Percentiles rank a stretch among this genome's conserved stretches.
phyloP scores from a whole-genome alignment of 2,797 vertebrate genomes.

The Pyrrhura leucotis region DNA sequence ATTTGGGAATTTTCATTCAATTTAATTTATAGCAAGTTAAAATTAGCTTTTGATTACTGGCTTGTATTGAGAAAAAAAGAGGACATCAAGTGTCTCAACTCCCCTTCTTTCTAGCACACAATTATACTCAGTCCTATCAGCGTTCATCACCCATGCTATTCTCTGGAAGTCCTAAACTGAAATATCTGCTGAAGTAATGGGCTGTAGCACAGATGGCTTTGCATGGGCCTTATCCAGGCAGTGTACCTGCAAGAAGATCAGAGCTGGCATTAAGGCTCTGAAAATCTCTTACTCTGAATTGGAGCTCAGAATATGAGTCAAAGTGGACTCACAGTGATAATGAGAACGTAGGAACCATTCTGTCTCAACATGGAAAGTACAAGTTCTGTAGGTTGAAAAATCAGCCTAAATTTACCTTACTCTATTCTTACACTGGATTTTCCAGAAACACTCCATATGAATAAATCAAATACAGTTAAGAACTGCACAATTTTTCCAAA shows the following conservation, averaged over 20 bases:
- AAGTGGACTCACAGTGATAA: not conserved
- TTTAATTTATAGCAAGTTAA: not conserved
- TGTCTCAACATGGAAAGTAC: not conserved
- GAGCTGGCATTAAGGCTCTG: not conserved
- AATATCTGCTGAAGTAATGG: not conserved
- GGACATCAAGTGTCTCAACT: not conserved
- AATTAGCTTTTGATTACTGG: not conserved
- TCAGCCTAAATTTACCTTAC: not conserved
- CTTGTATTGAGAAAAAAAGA: not conserved
- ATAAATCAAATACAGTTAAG: not conserved
- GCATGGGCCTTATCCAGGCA: not conserved
- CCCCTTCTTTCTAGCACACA: not conserved
- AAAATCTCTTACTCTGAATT: not conserved
- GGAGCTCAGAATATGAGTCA: not conserved
- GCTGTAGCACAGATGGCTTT: not conserved
- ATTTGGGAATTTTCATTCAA: not conserved
- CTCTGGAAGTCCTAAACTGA: not conserved
- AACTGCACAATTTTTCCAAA: accelerated
- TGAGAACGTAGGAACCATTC: not conserved
- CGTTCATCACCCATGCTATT: not conserved
- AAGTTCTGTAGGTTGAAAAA: not conserved
- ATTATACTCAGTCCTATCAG: not conserved
- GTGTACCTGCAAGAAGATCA: not conserved
- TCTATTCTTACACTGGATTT: not conserved
- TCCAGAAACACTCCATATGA: not conserved